phyloP scores from a whole-genome alignment of 2,113 vertebrate genomes.

The Vulpes ferrilata region DNA sequence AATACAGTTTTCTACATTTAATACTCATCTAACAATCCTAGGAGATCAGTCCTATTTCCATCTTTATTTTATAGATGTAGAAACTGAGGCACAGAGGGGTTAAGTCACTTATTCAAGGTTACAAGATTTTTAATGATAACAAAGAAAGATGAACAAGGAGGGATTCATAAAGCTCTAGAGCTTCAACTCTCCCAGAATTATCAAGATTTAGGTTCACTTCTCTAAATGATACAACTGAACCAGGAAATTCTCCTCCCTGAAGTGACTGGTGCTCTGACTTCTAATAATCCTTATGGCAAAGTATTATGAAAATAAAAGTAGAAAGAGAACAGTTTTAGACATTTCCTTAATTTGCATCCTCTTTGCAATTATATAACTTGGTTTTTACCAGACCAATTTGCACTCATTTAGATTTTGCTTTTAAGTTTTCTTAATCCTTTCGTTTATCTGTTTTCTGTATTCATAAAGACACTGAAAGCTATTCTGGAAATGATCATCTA shows the following conservation, averaged over 20 bases:
- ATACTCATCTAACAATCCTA: not conserved
- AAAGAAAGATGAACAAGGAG: not conserved
- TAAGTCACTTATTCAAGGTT: not conserved
- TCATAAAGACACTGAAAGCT: not conserved
- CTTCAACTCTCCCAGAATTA: not conserved
- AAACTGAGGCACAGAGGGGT: slow-evolving; percentile 35
- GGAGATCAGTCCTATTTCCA: not conserved
- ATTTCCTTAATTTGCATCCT: slow-evolving; percentile 52
- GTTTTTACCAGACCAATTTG: slow-evolving; percentile 30
- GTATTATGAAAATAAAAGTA: slow-evolving; percentile 46
- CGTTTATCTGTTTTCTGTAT: slow-evolving; percentile 38
- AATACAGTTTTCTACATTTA: not conserved
- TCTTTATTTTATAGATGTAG: not conserved
- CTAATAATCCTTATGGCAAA: slow-evolving; percentile 8
- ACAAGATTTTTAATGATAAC: not conserved
- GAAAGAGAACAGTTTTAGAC: slow-evolving; percentile 26
- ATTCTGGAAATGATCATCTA: not conserved
- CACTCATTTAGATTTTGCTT: slow-evolving; percentile 43
- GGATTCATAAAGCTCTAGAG: not conserved
- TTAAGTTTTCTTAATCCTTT: slow-evolving; percentile 44
- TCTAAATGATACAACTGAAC: not conserved
- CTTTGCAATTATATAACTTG: slow-evolving; percentile 56
- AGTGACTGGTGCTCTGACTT: not conserved
- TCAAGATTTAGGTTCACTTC: not conserved
- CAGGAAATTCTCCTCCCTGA: not conserved